Base-by-base conservation (phyloP, 1,140 invertebrate species). In the Streblospio benedicti region DNA sequence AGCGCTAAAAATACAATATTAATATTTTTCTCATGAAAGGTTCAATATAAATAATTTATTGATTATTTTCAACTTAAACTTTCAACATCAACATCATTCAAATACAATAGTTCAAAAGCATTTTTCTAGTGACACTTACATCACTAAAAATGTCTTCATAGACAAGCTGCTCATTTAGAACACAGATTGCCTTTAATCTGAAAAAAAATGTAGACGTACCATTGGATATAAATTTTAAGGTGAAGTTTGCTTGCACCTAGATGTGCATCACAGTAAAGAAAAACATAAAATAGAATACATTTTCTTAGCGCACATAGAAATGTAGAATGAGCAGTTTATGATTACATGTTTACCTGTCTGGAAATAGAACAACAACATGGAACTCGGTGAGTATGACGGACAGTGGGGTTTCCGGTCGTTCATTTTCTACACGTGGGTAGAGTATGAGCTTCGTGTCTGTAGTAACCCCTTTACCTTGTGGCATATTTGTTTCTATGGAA, bases 371-470 rank as follows among this genome's bases (percentile, higher is more conserved):
- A 12, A 96, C 71, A 12, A 87, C 85, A 76, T 97, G 93, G 77
- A 93, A 96, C 74, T 95, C 86, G 1, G 92, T 96, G 16, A 94
- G 72, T 2, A 91, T 85, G 70, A 95, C 87, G 0, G 86, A 82
- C 4, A 88, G 75, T 0, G 91, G 91, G 20, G 65, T 67, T 0
- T 56, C 35, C 16, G 57, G 20, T 6, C 61, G 63, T 3, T 71
- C 67, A 6, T 71, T 68, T 18, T 59, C 64, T 33, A 75, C 70
- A 51, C 65, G 64, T 1, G 69, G 69, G 57, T 74, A 86, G 59
- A 71, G 74, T 57, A 87, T 78, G 51, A 85, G 80, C 69, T 84
- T 81, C 41, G 83, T 80, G 72, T 86, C 82, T 4, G 79, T 78
- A 47, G 83, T 79, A 3, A 85, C 77, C 16, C 84, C 83, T 3